These are phyloP conservation scores for Agriopis leucophaearia DNA, from an alignment of 2,888 invertebrate species.

Conservation along the genomic window DNA sequence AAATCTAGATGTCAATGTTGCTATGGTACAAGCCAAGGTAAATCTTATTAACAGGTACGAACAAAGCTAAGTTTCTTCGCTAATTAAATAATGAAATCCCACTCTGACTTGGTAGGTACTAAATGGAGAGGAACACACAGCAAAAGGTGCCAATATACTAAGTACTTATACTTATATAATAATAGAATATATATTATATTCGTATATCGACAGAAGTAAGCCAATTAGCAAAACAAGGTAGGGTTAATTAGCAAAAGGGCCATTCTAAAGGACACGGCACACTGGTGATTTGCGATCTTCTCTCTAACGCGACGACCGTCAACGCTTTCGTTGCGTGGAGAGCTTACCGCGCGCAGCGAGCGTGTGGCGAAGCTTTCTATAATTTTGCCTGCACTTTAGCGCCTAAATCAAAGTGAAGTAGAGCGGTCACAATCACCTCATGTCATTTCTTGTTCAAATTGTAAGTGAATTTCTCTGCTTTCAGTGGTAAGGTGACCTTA, in stretches of 20 bases:
- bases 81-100: neutral
- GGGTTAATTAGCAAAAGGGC: slow-evolving; percentile 19
- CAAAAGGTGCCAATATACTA: neutral
- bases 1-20: neutral
- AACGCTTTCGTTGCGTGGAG: no score
- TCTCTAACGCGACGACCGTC: no score
- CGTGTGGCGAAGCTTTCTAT: no score
- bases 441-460: no score
- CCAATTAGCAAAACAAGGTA: slow-evolving; percentile 22
- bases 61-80: neutral
- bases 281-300: neutral
- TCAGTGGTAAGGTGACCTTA: no score
- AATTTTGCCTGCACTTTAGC: no score
- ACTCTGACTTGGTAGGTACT: neutral
- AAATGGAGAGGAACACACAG: slow-evolving; percentile 1
- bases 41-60: neutral
- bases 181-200: neutral
- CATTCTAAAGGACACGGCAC: neutral
- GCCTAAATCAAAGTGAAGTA: neutral
- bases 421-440: no score
- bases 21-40: neutral
- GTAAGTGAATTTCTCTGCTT: no score
- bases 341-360: no score
- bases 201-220: slow-evolving; percentile 7
- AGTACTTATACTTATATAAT: no score